Conservation (phyloP, 2,113 vertebrate genomes). For the Barbus barbus region DNA sequence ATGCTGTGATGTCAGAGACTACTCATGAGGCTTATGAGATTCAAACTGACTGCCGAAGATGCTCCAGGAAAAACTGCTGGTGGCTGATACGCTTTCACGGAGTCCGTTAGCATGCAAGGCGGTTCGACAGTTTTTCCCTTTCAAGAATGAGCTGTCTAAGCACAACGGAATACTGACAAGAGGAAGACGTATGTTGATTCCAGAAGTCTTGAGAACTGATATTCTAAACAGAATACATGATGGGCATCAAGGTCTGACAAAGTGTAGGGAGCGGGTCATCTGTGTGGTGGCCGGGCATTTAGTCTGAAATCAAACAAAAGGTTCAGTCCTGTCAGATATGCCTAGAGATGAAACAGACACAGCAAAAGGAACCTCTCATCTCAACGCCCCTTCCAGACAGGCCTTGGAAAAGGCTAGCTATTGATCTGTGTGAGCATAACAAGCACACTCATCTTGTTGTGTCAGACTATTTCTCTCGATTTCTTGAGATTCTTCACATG, state of each 20-base stretch:
- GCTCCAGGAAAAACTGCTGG: too few species aligned
- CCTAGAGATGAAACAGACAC: constrained; percentile 30
- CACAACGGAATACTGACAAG: constrained; percentile 35
- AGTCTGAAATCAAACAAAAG: constrained; percentile 45
- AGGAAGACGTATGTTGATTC: constrained; percentile 39
- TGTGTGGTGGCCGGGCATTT: constrained; percentile 49
- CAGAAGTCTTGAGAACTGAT: constrained; percentile 34
- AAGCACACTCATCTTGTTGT: constrained; percentile 36
- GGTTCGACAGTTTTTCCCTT: constrained; percentile 17
- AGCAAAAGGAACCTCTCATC: constrained; percentile 46
- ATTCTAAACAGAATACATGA: constrained; percentile 43
- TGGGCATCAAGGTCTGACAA: constrained; percentile 40
- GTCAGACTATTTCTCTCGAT: constrained; percentile 44
- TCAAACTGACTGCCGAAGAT: too few species aligned
- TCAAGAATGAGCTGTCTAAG: constrained; percentile 33
- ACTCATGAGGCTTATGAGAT: too few species aligned
- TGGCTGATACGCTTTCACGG: too few species aligned
- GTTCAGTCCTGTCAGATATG: constrained; percentile 40
- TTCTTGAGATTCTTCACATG: constrained; percentile 42
- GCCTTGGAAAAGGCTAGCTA: constrained; percentile 44
- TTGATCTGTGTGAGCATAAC: constrained; percentile 46
- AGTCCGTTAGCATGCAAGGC: too few species aligned
- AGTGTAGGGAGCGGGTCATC: background rate
- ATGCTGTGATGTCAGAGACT: too few species aligned
- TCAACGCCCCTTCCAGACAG: constrained; percentile 41